Evolutionary conservation across 1,140 invertebrate genomes (phyloP), one percentile per base, ranked within the genome.

Genomic region (Pomacea maculata): DNA sequence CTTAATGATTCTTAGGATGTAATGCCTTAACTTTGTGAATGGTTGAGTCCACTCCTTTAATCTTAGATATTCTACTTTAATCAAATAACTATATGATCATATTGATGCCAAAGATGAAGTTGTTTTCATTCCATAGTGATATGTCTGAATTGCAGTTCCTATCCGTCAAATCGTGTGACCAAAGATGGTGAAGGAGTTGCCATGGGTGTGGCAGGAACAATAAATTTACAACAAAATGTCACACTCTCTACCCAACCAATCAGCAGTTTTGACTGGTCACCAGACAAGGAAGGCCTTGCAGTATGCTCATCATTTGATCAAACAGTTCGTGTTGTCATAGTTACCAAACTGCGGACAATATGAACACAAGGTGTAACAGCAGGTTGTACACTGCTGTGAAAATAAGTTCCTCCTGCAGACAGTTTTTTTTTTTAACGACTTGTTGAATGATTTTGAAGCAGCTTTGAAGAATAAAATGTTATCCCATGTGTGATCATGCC

Each of bases 241-340:
- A 94, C 94, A 0, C 83, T 99, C 54, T 95, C 96, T 17, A 93
- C 95, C n/a, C 97, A 99, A 89, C 97, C 97, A 0, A 94, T 99
- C 74, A 95, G 95, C 86, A 94, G 95, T 7, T 95, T 97, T 82
- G 96, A 98, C 88, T 99, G 97, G 97, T 96, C 95, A 90, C 93
- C 94, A 3, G 97, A 98, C 88, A 98, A 98, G 90, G 90, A 94
- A 61, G 97, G 97, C 19, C 92, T 99, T 0, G 95, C 95, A 64
- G 94, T 98, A 6, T 96, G 96, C 87, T 96, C 96, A 7, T 94
- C 96, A 0, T 98, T 98, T 90, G 97, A 99, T 93, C 97, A 99
- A 91, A 95, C 94, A 79, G 88, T 99, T n/a, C 92, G 97, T 34
- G 94, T 98, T 10, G 88, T 98, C 64, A 95, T 98, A 75, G 95